Base-by-base conservation (phyloP, 2,797 vertebrate genomes). In the Urocyon cinereoargenteus region DNA sequence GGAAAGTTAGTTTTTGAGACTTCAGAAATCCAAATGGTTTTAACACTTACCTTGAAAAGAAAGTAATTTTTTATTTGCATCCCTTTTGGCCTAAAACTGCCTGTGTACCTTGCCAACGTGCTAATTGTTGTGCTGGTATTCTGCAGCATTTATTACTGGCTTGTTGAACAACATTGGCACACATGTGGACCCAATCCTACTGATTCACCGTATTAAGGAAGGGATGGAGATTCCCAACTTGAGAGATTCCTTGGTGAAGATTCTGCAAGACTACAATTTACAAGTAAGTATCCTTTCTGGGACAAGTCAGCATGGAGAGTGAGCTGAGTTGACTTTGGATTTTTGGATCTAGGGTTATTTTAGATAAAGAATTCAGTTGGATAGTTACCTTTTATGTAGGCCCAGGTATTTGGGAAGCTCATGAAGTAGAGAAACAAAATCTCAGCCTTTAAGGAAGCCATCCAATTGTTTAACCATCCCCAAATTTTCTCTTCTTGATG, bases 201-300 rank as follows among this genome's bases (percentile, higher is more conserved):
- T 99, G 96, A 99, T 99, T 97, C 99, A 99, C 90, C 99, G 99
- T 82, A 99, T 99, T 95, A 99, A 99, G 97, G 99, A 99, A 98
- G 99, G 99, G 97, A 99, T 99, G 99, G 99, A 99, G 98, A 99
- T 99, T 98, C 99, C 99, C 45, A 99, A 99, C 98, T 99, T 99
- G 96, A 99, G 99, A 98, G 99, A 99, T 97, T 99, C 99, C 0
- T 98, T 99, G 2, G 99, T 99, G 96, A 99, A 99, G 98, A 99
- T 99, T 98, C 99, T 99, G 73, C 99, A 99, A 81, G 99, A 99
- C 98, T 99, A 99, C 98, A 99, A 99, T 97, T 99, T 99, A 90
- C 99, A 99, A 99, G 99, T 99, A 86, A 98, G 97, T 91, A 45
- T 87, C 34, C 26, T 66, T 86, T 81, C 36, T 66, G 73, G 11